These are phyloP conservation scores for Ganaspis brasiliensis DNA, from an alignment of 2,888 invertebrate genomes.

Conservation along the genomic window DNA sequence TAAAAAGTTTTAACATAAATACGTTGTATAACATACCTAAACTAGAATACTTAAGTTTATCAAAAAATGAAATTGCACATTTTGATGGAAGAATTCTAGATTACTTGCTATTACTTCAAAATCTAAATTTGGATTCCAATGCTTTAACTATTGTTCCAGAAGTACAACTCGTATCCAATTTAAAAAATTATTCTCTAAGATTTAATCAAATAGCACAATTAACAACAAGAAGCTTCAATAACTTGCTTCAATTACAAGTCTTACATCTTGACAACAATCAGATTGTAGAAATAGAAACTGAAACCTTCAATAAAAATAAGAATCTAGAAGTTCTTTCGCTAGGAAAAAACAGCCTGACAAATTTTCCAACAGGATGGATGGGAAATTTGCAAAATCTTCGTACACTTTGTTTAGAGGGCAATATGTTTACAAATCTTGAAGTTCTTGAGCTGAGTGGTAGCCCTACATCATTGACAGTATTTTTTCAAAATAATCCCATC, in stretches of 20 bases:
- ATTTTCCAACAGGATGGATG: constrained; percentile 35
- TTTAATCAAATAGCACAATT: too few relatives aligned
- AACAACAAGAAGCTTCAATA: constrained; percentile 11
- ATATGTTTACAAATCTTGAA: constrained; percentile 32
- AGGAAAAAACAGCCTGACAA: neutral
- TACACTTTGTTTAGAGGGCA: constrained; percentile 43
- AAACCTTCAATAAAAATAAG: neutral
- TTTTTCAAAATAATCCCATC: constrained; percentile 48
- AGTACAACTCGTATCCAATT: constrained; percentile 24
- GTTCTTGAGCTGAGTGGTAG: constrained; percentile 4
- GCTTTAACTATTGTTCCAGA: constrained; percentile 24
- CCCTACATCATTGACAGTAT: constrained; percentile 20
- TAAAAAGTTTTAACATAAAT: rapidly evolving
- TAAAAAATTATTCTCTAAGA: too few relatives aligned
- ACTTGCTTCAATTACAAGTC: constrained; percentile 42
- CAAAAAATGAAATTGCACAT: constrained; percentile 31
- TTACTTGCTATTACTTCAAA: constrained; percentile 30
- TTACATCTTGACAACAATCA: constrained; percentile 48
- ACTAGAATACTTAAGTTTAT: constrained; percentile 36
- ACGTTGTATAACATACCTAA: neutral
- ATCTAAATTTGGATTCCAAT: constrained; percentile 42
- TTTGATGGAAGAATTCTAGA: constrained; percentile 41
- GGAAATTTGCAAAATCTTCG: neutral
- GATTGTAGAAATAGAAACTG: neutral
- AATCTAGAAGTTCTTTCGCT: neutral